phyloP scores from a whole-genome alignment of 2,888 invertebrate genomes.

The Tenthredo notha region DNA sequence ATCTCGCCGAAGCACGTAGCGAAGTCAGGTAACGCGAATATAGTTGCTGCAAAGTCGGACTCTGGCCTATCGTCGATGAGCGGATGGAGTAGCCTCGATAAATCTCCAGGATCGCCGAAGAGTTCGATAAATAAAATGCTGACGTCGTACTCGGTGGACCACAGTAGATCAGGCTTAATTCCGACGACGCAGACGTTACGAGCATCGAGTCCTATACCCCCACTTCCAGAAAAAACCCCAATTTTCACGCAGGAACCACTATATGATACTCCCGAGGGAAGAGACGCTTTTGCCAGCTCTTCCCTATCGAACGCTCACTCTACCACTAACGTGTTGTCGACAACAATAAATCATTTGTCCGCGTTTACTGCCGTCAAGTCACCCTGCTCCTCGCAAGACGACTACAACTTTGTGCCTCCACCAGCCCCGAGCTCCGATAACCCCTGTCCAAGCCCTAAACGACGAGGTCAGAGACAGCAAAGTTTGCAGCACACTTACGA shows the following conservation, averaged over 20 bases:
- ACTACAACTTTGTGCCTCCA: slow-evolving; percentile 80
- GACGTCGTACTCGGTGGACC: slow-evolving; percentile 73
- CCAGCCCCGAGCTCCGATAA: slow-evolving; percentile 80
- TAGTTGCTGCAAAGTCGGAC: slow-evolving; percentile 90
- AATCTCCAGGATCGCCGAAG: slow-evolving; percentile 91
- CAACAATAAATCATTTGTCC: slow-evolving; percentile 79
- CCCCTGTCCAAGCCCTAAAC: slow-evolving; percentile 78
- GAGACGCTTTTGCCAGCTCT: slow-evolving; percentile 68
- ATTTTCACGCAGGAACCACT: slow-evolving; percentile 72
- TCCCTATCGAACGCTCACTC: slow-evolving; percentile 56
- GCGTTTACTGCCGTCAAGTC: slow-evolving; percentile 81
- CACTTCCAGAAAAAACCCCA: slow-evolving; percentile 67
- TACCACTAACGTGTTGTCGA: slow-evolving; percentile 64
- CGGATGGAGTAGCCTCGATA: slow-evolving; percentile 92
- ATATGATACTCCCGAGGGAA: slow-evolving; percentile 75
- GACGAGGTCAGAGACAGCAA: slow-evolving; percentile 76
- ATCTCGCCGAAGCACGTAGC: slow-evolving; percentile 86
- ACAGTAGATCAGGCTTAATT: slow-evolving; percentile 65
- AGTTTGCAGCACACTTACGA: slow-evolving; percentile 70
- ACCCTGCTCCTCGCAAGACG: slow-evolving; percentile 79
- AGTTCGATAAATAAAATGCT: slow-evolving; percentile 79
- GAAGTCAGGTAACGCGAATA: slow-evolving; percentile 81
- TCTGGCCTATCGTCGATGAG: slow-evolving; percentile 93
- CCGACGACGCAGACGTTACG: slow-evolving; percentile 67
- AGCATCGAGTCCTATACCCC: slow-evolving; percentile 70